Percentiles rank a stretch among this genome's conserved stretches.
These are phyloP conservation scores for Gallinago solitaria DNA, from an alignment of 2,797 vertebrate species.

Conservation along the genomic window DNA sequence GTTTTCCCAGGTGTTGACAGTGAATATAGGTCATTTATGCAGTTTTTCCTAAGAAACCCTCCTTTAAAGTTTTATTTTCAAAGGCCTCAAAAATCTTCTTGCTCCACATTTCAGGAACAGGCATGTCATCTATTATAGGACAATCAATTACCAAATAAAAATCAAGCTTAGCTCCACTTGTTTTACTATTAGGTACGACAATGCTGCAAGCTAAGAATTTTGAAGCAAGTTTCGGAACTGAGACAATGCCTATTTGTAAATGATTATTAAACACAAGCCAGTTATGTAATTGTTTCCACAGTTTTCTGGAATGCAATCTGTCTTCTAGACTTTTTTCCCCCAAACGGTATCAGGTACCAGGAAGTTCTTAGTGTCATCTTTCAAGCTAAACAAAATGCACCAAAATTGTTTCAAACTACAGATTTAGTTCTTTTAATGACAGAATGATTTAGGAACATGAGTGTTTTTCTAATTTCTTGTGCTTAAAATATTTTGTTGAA, in stretches of 20 bases:
- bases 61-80: background rate
- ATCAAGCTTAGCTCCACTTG: background rate
- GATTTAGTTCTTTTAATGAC: background rate
- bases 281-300: background rate
- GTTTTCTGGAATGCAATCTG: background rate
- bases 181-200: background rate
- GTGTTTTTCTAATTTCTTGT: background rate
- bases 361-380: background rate
- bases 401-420: background rate
- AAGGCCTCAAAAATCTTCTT: background rate
- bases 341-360: background rate
- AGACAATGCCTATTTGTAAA: background rate
- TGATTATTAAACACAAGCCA: background rate
- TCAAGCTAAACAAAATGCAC: background rate
- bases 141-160: background rate
- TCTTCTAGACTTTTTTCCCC: background rate
- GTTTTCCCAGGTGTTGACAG: background rate
- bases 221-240: background rate
- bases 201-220: background rate
- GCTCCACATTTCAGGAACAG: background rate
- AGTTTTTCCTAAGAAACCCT: background rate
- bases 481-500: background rate
- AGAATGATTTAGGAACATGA: background rate
- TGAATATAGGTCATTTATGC: rapidly evolving
- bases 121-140: background rate